These are phyloP conservation scores for Nudaria mundana DNA, from an alignment of 2,888 invertebrate species.

Conservation along the genomic window DNA sequence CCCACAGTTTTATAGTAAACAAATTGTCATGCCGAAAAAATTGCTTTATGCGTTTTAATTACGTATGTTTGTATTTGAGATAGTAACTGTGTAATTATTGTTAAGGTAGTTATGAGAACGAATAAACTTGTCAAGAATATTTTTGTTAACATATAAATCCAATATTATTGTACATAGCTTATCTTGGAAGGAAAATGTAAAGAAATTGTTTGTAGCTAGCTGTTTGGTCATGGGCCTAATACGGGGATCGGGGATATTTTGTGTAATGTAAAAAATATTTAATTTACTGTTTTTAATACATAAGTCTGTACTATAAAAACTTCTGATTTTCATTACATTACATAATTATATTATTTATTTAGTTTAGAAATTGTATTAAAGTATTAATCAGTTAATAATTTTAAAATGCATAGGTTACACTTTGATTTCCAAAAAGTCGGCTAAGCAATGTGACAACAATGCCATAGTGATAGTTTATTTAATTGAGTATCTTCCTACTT, in stretches of 20 bases:
- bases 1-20: conserved; percentile 20
- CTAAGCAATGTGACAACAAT: too few species aligned
- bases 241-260: conserved; percentile 7
- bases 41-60: conserved; percentile 46
- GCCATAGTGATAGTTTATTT: too few species aligned
- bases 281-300: background rate
- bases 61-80: conserved; percentile 27
- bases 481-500: too few species aligned
- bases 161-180: conserved; percentile 44
- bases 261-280: conserved; percentile 11
- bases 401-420: too few species aligned
- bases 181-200: conserved; percentile 53
- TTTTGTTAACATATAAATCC: conserved; percentile 55
- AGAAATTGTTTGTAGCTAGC: conserved; percentile 40
- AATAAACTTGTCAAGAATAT: conserved; percentile 49
- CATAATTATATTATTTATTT: too few species aligned
- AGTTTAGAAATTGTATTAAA: too few species aligned
- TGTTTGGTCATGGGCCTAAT: conserved; percentile 39
- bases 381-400: too few species aligned
- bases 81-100: conserved; percentile 13
- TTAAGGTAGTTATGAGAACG: conserved; percentile 36
- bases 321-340: too few species aligned
- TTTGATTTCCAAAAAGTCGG: too few species aligned
- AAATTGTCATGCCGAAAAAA: conserved; percentile 35
- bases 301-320: too few species aligned